Base-by-base conservation (phyloP, 2,888 invertebrate genomes). In the Unio delphinus region DNA sequence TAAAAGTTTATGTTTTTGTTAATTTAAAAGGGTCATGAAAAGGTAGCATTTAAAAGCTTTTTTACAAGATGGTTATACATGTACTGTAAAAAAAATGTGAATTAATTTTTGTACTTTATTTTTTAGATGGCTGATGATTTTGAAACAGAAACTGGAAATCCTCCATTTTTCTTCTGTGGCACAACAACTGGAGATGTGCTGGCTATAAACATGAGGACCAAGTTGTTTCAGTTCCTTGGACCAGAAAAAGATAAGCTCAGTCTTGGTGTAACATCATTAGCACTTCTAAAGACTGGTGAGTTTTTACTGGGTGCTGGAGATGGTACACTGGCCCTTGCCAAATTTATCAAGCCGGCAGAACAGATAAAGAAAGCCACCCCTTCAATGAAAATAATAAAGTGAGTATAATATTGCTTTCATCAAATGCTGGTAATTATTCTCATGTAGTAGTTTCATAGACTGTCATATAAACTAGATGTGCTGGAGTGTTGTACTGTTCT, bases 251-350 rank as follows among this genome's bases (percentile, higher is more conserved):
- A 88, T 61, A 81, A 82, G 69, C 73, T 76, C 70, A 81, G 84
- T 57, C 73, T 76, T 56, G 91, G 91, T 55, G 87, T 91, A 7
- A 88, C 89, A n/a, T 82, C 90, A 45, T 70, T 91, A 55, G 78
- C 83, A 54, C 79, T 88, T 61, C 79, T 91, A 20, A 84, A 85
- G 64, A 86, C 81, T 68, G 85, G 83, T 30, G 84, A 89, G 62
- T 72, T 90, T 55, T 89, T 96, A 4, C 93, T 97, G 70, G 97
- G 97, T 0, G 93, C 94, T 5, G 97, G 97, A 0, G 94, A 96
- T 89, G 97, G 97, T 0, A 93, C 93, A 0, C 55, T 77, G 45
- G 45, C 45, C 45, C 45, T 45, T 45, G 45, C 45, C 45, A 45
- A 45, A 45, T 45, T 45, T 45, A 45, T 45, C 11, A 45, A 45